Base-by-base conservation (phyloP, 1,140 invertebrate genomes). In the Hormaphis cornu region DNA sequence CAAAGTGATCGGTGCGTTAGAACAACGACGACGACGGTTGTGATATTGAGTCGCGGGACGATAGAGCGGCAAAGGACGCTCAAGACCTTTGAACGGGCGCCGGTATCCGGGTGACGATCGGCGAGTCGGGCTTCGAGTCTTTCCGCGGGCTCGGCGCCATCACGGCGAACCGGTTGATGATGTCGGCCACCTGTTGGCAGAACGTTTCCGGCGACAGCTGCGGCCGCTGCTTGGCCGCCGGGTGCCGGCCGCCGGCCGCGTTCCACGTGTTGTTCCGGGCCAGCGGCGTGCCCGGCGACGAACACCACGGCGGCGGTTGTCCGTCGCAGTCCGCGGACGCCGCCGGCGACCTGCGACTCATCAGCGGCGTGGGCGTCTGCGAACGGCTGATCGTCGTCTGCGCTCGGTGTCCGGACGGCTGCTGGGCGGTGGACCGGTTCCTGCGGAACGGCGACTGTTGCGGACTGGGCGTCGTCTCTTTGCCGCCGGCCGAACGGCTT, bases 191-290 rank as follows among this genome's bases (percentile, higher is more conserved):
- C 24, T 81, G 82, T 54, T 84, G 83, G 10, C 80, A 82, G 74
- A 88, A 89, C 0, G 86, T 89, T 18, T 89, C 87, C 3, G 81
- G 76, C 40, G 80, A 82, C n/a, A 89, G 77, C 1, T 81, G 80
- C 0, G 86, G 82, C 16, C 84, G 78, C 80, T 79, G 28, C 72
- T 75, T 73, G 71, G 78, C 22, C 35, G 54, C 22, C 52, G 22
- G 24, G 74, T 0, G 78, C 80, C 50, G 79, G 79, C 8, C 87
- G 80, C 2, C 86, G 35, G 70, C 42, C 7, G 46, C 86, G 72
- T 84, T 86, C 87, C 87, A 89, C 0, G 87, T 88, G 71, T 86
- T 87, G 46, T 69, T 69, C 82, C 84, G n/a, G 80, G 78, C 28
- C 73, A 79, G 71, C 75, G 52, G 44, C 50, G 37, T 56, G 66